These are phyloP conservation scores for Pangasius macronema DNA, from an alignment of 2,797 vertebrate genomes.

Conservation along the genomic window DNA sequence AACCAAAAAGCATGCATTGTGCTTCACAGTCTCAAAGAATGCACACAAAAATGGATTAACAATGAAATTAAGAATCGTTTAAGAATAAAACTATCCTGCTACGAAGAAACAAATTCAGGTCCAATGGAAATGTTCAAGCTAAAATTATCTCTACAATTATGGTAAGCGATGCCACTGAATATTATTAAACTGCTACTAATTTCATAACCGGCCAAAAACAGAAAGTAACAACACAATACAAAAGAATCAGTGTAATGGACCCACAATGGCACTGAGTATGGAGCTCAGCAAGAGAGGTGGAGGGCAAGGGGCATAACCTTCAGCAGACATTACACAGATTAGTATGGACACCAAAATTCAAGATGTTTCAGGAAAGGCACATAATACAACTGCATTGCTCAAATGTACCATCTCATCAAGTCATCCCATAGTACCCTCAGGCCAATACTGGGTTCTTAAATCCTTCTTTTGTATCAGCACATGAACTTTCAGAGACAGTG, in stretches of 20 bases:
- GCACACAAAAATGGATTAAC: not conserved
- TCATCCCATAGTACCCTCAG: conserved; percentile 31
- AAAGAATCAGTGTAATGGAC: conserved; percentile 29
- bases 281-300: conserved; percentile 18
- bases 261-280: conserved; percentile 21
- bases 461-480: conserved; percentile 43
- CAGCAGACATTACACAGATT: conserved; percentile 8
- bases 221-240: not conserved
- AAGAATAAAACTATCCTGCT: not conserved
- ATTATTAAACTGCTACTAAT: not conserved
- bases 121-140: not conserved
- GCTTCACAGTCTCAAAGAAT: not conserved
- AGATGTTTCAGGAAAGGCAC: not conserved
- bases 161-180: not conserved
- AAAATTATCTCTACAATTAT: not conserved
- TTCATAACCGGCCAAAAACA: not conserved
- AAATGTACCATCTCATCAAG: conserved; percentile 35
- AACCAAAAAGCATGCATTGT: not conserved
- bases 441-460: conserved; percentile 29
- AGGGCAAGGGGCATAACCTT: conserved; percentile 31
- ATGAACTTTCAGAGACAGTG: conserved; percentile 14
- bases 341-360: conserved; percentile 1
- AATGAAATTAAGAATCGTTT: not conserved
- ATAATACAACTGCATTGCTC: conserved; percentile 17
- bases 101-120: not conserved